Evolutionary conservation across 2,797 vertebrate genomes (phyloP).

Genomic region (Spinibarbus caldwelli): DNA sequence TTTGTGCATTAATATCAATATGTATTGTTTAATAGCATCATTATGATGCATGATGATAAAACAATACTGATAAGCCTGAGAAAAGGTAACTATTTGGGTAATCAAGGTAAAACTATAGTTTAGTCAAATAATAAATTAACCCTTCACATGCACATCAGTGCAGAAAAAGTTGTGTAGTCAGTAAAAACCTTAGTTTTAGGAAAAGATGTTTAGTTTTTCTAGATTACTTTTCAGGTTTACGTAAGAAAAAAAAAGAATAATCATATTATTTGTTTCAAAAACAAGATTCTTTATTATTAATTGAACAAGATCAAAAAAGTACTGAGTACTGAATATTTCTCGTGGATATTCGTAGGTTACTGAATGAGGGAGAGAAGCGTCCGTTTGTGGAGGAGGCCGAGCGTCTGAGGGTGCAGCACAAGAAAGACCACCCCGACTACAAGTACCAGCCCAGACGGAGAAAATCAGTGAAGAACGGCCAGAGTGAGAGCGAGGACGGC

Average conservation of each 20-base stretch:
- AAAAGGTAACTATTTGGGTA: too few relatives aligned
- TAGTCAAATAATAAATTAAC: too few relatives aligned
- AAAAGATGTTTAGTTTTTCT: neutral
- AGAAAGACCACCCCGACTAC: constrained; percentile 98
- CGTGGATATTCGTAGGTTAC: constrained; percentile 76
- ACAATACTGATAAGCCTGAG: neutral
- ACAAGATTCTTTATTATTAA: neutral
- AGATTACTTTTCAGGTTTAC: too few relatives aligned
- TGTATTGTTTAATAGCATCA: rapidly evolving
- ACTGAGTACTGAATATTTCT: neutral
- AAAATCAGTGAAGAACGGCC: constrained; percentile 95
- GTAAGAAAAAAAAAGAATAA: neutral
- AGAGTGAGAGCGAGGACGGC: constrained; percentile 87
- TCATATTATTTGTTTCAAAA: neutral
- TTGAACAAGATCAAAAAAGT: neutral
- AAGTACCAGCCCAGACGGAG: constrained; percentile 95
- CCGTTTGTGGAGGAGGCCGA: constrained; percentile 98
- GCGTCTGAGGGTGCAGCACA: constrained; percentile 94
- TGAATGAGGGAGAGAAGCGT: constrained; percentile 95
- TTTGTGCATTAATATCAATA: neutral
- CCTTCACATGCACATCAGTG: too few relatives aligned
- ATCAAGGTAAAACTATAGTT: too few relatives aligned
- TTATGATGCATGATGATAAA: neutral
- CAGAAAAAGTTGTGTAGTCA: neutral
- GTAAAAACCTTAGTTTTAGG: neutral